A percentile compares a stretch with the other conserved stretches of the same genome.
Evolutionary conservation across 1,140 invertebrate genomes (phyloP).

Genomic region (Idris sp.): DNA sequence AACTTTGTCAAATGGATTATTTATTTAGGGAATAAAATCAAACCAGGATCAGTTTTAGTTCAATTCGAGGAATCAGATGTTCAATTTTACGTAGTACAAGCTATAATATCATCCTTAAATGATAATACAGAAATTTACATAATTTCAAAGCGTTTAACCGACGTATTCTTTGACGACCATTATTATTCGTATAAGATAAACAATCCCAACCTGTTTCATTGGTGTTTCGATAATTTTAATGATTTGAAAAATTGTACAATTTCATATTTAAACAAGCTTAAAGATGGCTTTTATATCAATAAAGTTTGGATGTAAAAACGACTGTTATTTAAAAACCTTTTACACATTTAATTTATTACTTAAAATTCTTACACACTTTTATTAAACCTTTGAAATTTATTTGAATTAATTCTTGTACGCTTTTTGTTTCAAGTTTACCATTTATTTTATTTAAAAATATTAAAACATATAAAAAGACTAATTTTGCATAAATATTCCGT

Average conservation of each 20-base stretch:
- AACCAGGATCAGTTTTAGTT: slow-evolving; percentile 15
- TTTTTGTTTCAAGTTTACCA: too few species aligned
- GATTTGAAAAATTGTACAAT: slow-evolving; percentile 14
- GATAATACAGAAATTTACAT: slow-evolving; percentile 13
- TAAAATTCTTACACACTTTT: too few species aligned
- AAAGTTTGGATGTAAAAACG: slow-evolving; percentile 21
- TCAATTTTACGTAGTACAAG: slow-evolving; percentile 15
- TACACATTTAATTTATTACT: not conserved
- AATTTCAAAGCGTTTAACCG: slow-evolving; percentile 14
- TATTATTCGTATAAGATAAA: slow-evolving; percentile 28
- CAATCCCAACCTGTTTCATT: slow-evolving; percentile 11
- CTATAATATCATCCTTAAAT: slow-evolving; percentile 7
- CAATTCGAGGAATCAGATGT: slow-evolving; percentile 19
- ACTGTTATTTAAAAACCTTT: too few species aligned
- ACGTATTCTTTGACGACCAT: slow-evolving; percentile 21
- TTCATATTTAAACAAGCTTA: slow-evolving; percentile 5
- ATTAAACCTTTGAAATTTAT: too few species aligned
- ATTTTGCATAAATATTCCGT: too few species aligned
- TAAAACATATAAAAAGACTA: too few species aligned
- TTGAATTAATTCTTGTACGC: too few species aligned
- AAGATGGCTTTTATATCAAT: slow-evolving; percentile 33
- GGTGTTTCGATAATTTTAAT: slow-evolving; percentile 23
- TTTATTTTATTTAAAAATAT: too few species aligned
- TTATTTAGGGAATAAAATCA: slow-evolving; percentile 26
- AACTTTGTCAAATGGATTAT: slow-evolving; percentile 19